phyloP scores from a whole-genome alignment of 1,140 invertebrate species.

The Daktulosphaira vitifoliae region DNA sequence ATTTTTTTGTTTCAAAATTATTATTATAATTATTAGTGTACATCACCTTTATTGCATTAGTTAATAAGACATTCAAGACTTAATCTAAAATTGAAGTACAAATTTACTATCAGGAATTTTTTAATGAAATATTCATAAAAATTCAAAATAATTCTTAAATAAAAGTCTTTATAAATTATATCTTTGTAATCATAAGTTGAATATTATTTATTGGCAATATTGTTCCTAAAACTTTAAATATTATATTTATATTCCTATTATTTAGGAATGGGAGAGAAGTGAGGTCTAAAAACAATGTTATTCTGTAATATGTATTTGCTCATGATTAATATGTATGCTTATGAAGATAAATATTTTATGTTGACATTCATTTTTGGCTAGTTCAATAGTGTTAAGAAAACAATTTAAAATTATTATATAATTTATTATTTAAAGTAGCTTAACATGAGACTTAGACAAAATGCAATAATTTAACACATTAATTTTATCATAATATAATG shows the following conservation, averaged over 20 bases:
- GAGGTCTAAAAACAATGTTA: constrained; percentile 22
- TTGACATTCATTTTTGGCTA: background rate
- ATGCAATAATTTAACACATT: constrained; percentile 20
- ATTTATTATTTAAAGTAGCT: constrained; percentile 3
- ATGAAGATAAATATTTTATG: constrained; percentile 13
- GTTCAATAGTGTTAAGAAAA: constrained; percentile 6
- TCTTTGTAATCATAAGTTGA: constrained; percentile 5
- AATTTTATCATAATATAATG: no score
- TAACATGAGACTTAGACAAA: constrained; percentile 29
- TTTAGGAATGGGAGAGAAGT: background rate
- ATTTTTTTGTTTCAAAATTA: constrained; percentile 16
- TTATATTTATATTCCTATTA: constrained; percentile 15
- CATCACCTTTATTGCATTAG: constrained; percentile 23
- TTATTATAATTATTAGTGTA: background rate
- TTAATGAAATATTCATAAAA: constrained; percentile 22
- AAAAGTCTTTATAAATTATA: no score
- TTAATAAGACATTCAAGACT: constrained; percentile 31
- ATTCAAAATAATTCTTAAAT: constrained; percentile 9
- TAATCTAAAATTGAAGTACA: constrained; percentile 25
- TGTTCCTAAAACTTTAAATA: constrained; percentile 17
- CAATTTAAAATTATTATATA: constrained; percentile 24
- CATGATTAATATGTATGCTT: background rate
- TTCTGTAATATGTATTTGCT: no score
- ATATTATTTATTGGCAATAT: constrained; percentile 22
- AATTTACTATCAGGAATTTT: constrained; percentile 28